phyloP scores from a whole-genome alignment of 2,888 invertebrate genomes.

The Galerucella calmariensis region DNA sequence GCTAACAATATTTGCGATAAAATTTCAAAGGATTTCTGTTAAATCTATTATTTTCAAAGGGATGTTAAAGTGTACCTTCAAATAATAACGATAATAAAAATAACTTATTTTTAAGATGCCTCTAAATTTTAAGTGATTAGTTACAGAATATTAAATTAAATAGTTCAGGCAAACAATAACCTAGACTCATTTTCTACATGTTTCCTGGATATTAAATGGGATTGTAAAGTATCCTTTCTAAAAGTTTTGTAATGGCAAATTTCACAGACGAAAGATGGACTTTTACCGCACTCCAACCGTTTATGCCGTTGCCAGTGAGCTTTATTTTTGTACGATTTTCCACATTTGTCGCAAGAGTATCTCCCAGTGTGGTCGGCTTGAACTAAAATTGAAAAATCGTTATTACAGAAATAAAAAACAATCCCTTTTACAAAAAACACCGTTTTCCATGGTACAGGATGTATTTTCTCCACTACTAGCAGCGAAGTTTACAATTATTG shows the following conservation, averaged over 20 bases:
- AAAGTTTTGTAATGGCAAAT: conserved; percentile 44
- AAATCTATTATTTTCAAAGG: too few species aligned
- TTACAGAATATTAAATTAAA: too few species aligned
- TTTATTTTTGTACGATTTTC: conserved; percentile 39
- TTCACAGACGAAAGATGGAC: conserved; percentile 29
- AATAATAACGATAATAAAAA: too few species aligned
- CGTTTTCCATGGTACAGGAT: too few species aligned
- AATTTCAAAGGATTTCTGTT: too few species aligned
- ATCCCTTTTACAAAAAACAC: neutral
- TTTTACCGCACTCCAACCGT: conserved; percentile 42
- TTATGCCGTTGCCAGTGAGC: conserved; percentile 37
- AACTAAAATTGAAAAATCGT: conserved; percentile 20
- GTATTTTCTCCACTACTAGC: too few species aligned
- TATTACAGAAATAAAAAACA: neutral
- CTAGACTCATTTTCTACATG: conserved; percentile 8
- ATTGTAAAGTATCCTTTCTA: conserved; percentile 39
- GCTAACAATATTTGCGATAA: too few species aligned
- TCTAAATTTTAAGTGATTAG: too few species aligned
- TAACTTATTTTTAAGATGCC: neutral
- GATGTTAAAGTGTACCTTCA: too few species aligned
- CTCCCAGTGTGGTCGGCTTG: conserved; percentile 5
- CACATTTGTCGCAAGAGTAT: conserved; percentile 39
- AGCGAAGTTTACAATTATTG: too few species aligned
- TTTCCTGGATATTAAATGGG: conserved; percentile 19
- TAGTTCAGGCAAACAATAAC: neutral